These are phyloP conservation scores for Philereme vetulata DNA, from an alignment of 2,888 invertebrate genomes.

Conservation along the genomic window DNA sequence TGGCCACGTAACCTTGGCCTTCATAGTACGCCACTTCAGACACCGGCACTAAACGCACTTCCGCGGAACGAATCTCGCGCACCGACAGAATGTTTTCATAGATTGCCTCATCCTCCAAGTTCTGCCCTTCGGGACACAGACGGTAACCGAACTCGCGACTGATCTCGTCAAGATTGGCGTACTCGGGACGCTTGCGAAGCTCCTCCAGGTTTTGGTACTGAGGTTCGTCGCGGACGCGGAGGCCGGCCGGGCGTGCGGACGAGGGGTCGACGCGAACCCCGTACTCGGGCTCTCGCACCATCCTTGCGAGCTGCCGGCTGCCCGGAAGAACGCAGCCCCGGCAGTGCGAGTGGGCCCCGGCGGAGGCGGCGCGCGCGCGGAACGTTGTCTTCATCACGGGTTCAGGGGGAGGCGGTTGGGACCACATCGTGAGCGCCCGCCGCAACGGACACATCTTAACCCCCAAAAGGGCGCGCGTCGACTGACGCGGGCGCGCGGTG, in stretches of 20 bases:
- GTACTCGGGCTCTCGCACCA: slow-evolving; percentile 76
- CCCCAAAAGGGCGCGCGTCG: slow-evolving; percentile 83
- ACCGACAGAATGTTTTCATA: slow-evolving; percentile 80
- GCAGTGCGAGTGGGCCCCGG: slow-evolving; percentile 61
- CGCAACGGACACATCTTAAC: slow-evolving; percentile 83
- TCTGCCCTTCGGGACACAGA: slow-evolving; percentile 80
- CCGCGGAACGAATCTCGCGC: slow-evolving; percentile 79
- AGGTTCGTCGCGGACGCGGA: slow-evolving; percentile 74
- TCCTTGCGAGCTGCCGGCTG: slow-evolving; percentile 66
- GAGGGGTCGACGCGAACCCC: slow-evolving; percentile 73
- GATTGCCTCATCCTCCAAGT: slow-evolving; percentile 79
- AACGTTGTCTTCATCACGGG: slow-evolving; percentile 58
- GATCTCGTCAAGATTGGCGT: slow-evolving; percentile 79
- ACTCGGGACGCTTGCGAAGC: slow-evolving; percentile 77
- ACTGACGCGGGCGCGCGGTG: slow-evolving; percentile 79
- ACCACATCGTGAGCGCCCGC: slow-evolving; percentile 82
- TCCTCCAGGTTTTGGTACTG: slow-evolving; percentile 79
- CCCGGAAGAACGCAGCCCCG: slow-evolving; percentile 56
- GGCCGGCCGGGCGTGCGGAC: slow-evolving; percentile 64
- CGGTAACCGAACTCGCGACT: slow-evolving; percentile 81
- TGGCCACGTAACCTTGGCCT: slow-evolving; percentile 79
- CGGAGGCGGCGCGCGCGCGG: slow-evolving; percentile 65
- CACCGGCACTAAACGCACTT: slow-evolving; percentile 80
- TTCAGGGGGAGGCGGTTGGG: slow-evolving; percentile 77
- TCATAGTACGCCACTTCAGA: slow-evolving; percentile 80